A percentile compares a stretch with the other conserved stretches of the same genome.
phyloP scores from a whole-genome alignment of 30 jellyfish, hydroid and myxozoan species.

The Cassiopea xamachana region DNA sequence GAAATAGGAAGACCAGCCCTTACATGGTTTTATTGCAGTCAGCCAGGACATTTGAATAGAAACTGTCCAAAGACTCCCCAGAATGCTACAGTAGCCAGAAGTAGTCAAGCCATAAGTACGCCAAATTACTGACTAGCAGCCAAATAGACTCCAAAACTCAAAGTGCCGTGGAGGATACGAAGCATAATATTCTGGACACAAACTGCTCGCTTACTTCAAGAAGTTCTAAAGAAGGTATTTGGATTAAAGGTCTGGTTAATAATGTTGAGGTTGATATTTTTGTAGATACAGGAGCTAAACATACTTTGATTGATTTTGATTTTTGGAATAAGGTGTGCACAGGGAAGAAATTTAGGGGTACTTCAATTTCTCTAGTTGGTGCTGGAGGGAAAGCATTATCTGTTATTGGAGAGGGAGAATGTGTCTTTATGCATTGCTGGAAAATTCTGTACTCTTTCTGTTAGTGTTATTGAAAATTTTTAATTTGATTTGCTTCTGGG shows the following conservation, averaged over 20 bases:
- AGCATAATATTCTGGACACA: not conserved
- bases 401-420: constrained; percentile 54
- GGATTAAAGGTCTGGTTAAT: not conserved
- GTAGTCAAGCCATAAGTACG: too few relatives aligned
- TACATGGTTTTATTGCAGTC: not conserved
- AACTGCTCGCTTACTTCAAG: not conserved
- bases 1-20: not conserved
- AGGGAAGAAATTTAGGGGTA: not conserved
- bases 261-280: not conserved
- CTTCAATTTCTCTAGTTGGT: constrained; percentile 31
- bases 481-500: constrained; percentile 64
- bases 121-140: not conserved
- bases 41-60: not conserved
- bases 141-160: not conserved
- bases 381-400: constrained; percentile 31
- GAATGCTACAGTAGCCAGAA: too few relatives aligned
- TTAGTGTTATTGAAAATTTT: constrained; percentile 20
- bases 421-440: constrained; percentile 20
- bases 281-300: not conserved
- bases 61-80: too few relatives aligned
- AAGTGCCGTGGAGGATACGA: not conserved
- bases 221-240: not conserved
- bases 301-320: not conserved
- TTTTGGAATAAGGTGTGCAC: not conserved
- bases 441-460: not conserved